Base-by-base conservation (phyloP, 2,888 invertebrate species). In the Iphiclides podalirius region DNA sequence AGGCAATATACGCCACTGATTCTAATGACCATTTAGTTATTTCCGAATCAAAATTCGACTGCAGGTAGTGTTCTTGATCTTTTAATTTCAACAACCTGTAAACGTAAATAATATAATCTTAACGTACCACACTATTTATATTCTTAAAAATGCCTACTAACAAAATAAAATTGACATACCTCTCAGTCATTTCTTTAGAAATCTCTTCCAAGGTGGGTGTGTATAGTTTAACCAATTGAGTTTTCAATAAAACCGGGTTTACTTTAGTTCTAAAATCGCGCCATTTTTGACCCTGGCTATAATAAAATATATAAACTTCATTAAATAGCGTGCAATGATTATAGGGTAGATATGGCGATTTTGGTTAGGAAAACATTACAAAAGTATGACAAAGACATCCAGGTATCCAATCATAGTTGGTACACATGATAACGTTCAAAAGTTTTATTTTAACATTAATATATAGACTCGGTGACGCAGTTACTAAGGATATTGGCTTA, bases 191-290 rank as follows among this genome's bases (percentile, higher is more conserved):
- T 31, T 87, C 86, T 26, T 73, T 68, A 26, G 90, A 89, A 17
- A 91, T 90, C 49, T 82, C 77, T 47, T 88, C 81, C 46, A 92
- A 74, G 7, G 75, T 80, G 1, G 84, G 76, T 2, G 88, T 63
- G 54, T 91, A 92, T 0, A 88, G 66, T 64, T 88, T 90, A 1
- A 90, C 80, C 52, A 89, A 72, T 55, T 91, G 90, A 0, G 93
- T 92, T 61, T 92, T 90, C 70, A 94, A 73, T 70, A 94, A 78
- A 26, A 92, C 88, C 42, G 92, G 92, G 70, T 94, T 93, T 0
- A 93, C 92, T 52, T 91, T 91, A 0, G 91, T 90, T 12, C 94
- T 86, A 56, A 94, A 89, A 44, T 90, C 84, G 33, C 91, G 89
- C 94, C 94, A 94, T 56, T 91, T 83, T 9, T 90, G 84, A 0